Percentiles rank a stretch among this genome's conserved stretches.
phyloP scores from a whole-genome alignment of 2,888 invertebrate genomes.

The Carterocephalus palaemon region DNA sequence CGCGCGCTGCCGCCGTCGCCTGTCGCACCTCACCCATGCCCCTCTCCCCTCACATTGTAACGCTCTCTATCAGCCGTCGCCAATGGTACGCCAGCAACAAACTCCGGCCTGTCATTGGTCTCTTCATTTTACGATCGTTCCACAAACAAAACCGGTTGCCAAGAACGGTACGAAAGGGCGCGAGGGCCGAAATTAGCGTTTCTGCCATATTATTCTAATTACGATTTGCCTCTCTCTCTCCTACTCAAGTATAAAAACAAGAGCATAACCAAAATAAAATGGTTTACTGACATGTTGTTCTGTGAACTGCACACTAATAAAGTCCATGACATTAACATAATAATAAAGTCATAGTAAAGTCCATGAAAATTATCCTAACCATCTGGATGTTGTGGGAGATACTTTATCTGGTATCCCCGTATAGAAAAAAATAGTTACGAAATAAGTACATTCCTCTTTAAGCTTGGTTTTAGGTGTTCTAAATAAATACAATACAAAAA shows the following conservation, averaged over 20 bases:
- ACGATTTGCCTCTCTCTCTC: constrained; percentile 47
- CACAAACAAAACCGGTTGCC: constrained; percentile 75
- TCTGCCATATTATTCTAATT: constrained; percentile 57
- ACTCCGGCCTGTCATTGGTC: constrained; percentile 53
- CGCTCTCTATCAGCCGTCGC: constrained; percentile 60
- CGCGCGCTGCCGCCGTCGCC: constrained; percentile 48
- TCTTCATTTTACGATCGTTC: constrained; percentile 62
- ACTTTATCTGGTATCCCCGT: too few relatives aligned
- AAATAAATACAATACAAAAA: too few relatives aligned
- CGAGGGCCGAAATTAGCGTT: constrained; percentile 66
- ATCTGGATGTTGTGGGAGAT: too few relatives aligned
- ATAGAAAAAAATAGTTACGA: too few relatives aligned
- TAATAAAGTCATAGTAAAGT: too few relatives aligned
- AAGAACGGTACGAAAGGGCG: constrained; percentile 70
- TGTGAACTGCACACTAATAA: too few relatives aligned
- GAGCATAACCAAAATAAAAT: constrained; percentile 40
- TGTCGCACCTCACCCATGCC: constrained; percentile 64
- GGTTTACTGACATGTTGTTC: constrained; percentile 29
- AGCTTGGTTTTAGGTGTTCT: too few relatives aligned
- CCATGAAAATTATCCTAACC: too few relatives aligned
- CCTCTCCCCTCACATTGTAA: constrained; percentile 47
- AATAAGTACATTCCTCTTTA: too few relatives aligned
- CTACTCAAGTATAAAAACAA: constrained; percentile 31
- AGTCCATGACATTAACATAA: too few relatives aligned
- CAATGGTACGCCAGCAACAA: constrained; percentile 67